These are phyloP conservation scores for Carcinoscorpius rotundicauda DNA, from an alignment of 1,140 invertebrate genomes.

Conservation along the genomic window DNA sequence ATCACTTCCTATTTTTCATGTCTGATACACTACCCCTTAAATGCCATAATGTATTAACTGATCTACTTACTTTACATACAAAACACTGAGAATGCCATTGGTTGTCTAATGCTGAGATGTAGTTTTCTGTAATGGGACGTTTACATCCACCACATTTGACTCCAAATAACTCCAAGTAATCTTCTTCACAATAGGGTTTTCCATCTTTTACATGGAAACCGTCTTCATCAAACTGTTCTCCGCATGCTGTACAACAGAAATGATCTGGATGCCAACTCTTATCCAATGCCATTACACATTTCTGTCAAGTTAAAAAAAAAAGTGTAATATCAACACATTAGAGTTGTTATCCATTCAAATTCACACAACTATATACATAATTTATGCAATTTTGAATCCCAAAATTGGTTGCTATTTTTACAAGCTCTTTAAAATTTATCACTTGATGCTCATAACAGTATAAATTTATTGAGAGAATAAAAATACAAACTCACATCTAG, in stretches of 20 bases:
- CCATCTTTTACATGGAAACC: slow-evolving; percentile 43
- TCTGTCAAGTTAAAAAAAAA: slow-evolving; percentile 26
- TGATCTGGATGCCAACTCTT: slow-evolving; percentile 44
- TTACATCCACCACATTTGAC: slow-evolving; percentile 41
- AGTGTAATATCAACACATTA: no score
- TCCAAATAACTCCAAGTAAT: slow-evolving; percentile 42
- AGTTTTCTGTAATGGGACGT: slow-evolving; percentile 42
- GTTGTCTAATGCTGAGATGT: slow-evolving; percentile 39
- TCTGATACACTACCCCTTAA: no score
- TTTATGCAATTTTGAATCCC: no score
- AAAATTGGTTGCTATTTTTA: no score
- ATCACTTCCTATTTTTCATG: no score
- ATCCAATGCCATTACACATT: slow-evolving; percentile 40
- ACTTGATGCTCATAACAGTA: no score
- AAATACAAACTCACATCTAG: slow-evolving; percentile 60
- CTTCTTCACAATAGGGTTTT: slow-evolving; percentile 41
- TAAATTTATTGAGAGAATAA: no score
- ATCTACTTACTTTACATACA: slow-evolving; percentile 40
- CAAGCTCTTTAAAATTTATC: no score
- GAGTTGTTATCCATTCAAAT: no score
- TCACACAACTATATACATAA: no score
- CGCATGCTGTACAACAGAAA: slow-evolving; percentile 40
- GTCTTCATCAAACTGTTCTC: slow-evolving; percentile 36
- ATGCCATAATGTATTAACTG: slow-evolving; percentile 43
- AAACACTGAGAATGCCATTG: slow-evolving; percentile 45